Evolutionary conservation across 2,113 vertebrate genomes (phyloP).

Genomic region (Cyanistes caeruleus): DNA sequence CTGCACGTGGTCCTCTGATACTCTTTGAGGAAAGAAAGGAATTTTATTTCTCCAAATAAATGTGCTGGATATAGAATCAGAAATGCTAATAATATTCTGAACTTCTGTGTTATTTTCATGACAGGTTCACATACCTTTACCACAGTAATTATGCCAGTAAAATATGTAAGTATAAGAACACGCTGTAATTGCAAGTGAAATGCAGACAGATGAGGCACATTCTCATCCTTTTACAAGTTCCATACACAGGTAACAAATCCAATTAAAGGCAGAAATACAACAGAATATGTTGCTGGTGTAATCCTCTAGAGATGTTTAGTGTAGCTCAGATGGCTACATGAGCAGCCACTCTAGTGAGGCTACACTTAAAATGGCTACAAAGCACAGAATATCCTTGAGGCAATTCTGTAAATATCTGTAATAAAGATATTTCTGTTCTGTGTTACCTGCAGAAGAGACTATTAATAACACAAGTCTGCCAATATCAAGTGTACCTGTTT

Average conservation of each 20-base stretch:
- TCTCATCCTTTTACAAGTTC: not conserved
- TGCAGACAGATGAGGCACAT: not conserved
- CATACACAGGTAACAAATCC: not conserved
- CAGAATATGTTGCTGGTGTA: not conserved
- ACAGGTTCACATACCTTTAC: not conserved
- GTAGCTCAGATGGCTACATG: not conserved
- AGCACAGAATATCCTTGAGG: not conserved
- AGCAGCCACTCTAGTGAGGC: not conserved
- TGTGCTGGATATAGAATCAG: not conserved
- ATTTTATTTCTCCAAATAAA: not conserved
- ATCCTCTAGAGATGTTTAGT: not conserved
- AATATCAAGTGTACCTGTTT: not conserved
- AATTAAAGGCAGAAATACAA: not conserved
- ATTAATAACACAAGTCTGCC: not conserved
- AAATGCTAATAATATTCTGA: not conserved
- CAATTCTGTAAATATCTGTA: not conserved
- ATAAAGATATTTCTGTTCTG: not conserved
- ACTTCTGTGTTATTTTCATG: not conserved
- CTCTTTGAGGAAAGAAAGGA: not conserved
- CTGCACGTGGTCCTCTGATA: fast-evolving
- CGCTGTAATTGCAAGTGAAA: not conserved
- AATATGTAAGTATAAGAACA: not conserved
- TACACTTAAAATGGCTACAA: not conserved
- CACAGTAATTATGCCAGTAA: not conserved
- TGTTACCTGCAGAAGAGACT: not conserved